Evolutionary conservation across 2,888 invertebrate species (phyloP), one percentile per base, ranked within the genome.

Genomic region (Acanthococcus lagerstroemiae): DNA sequence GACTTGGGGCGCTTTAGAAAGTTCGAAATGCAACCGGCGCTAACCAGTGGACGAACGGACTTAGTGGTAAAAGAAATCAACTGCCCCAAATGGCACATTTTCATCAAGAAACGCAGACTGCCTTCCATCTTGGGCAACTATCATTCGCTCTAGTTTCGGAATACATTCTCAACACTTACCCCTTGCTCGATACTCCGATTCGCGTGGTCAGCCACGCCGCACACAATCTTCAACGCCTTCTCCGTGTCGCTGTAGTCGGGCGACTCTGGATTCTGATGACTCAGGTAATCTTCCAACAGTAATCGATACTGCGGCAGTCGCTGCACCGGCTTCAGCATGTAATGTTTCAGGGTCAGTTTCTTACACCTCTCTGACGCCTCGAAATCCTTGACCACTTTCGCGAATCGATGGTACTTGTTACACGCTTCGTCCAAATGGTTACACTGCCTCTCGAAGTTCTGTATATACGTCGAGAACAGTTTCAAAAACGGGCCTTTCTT

Each of bases 271-370:
- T 76, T 73, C 55, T 84, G 77, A 70, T 81, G 78, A 70, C 79
- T 80, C 60, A 81, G 73, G 73, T 84, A 85, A 73, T 82, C 81
- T 74, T 82, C 80, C 19, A 84, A 75, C 7, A 84, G 75, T 3
- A 84, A 75, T 70, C 81, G 78, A 73, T 84, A 84, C 72, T 84
- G 82, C n/a, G 84, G 83, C 68, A 85, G 80, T 72, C 84, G 76
- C 73, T 85, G 84, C 66, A 85, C 81, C 0, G 84, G 84, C 74
- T 84, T 84, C 67, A 84, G 75, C 83, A 85, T 83, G 71, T 82
- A 83, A 76, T 84, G 83, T 56, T 80, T 80, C 55, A 85, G 70
- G 1, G 81, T 78, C 52, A 85, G 74, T 71, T 80, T 81, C 63
- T 76, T 75, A 72, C 80, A 80, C 22, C 75, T 69, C 3, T 73